Evolutionary conservation across 2,888 invertebrate species (phyloP), one percentile per base, ranked within the genome.

Genomic region (Notodonta ziczac): DNA sequence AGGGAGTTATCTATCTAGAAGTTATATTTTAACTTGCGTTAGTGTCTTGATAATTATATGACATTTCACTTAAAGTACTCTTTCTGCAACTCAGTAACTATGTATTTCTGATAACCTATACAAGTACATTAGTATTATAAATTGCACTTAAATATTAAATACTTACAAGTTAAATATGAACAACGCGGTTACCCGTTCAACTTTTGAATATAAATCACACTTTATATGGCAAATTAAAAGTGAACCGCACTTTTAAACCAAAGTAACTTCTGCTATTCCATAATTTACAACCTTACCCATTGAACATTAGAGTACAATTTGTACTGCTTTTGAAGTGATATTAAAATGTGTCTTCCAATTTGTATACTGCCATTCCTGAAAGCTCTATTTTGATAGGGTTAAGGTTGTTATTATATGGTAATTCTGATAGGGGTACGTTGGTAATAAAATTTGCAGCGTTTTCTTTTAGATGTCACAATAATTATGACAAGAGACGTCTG

Each of bases 381-480:
- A 59, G 50, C 57, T 35, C 57, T 61, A 58, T 24, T 0, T 0
- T 0, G 0, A 6, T 40, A 0, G 0, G 1, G 3, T 48, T 51
- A 72, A 56, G 62, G 66, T 66, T 59, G 56, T 2, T 70, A 9
- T 24, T 72, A 9, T n/a, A 13, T 57, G 56, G 24, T 0, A 1
- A 9, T 2, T 1, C 0, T 56, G 13, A 0, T 12, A 0, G 12
- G 50, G n/a, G n/a, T 40, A 57, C 0, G 4, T 53, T 63, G 58
- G 72, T 59, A 59, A 16, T 61, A 61, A 16, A 61, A 74, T 73
- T 63, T 48, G 65, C 68, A 69, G 63, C 67, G 67, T 74, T 75
- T 77, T 72, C 77, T 74, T 75, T 73, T 71, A 67, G 69, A 67
- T 67, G 76, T 76, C 71, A 76, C 68, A 76, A 77, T 77, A 77